Evolutionary conservation across 2,888 invertebrate species (phyloP).

Genomic region (Drosophila affinis): DNA sequence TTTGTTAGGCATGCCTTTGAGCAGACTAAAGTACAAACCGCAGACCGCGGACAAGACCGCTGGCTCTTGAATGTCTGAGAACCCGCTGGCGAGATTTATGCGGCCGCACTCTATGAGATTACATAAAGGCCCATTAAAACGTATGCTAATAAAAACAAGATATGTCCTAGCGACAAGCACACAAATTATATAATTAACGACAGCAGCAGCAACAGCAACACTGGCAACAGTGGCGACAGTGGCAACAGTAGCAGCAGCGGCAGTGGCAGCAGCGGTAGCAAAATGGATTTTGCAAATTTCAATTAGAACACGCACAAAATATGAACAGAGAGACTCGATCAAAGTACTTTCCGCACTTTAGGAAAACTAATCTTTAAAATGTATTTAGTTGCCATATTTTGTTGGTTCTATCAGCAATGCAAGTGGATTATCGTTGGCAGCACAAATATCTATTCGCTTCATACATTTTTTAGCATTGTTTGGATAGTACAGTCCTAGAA

Average conservation of each 20-base stretch:
- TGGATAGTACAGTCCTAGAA: background rate
- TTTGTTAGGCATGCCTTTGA: conserved; percentile 35
- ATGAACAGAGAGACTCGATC: too few relatives aligned
- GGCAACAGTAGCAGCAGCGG: background rate
- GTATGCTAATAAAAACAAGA: conserved; percentile 63
- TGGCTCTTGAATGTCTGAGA: conserved; percentile 52
- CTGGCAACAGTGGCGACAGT: background rate
- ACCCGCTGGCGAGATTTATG: conserved; percentile 59
- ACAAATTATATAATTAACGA: conserved; percentile 70
- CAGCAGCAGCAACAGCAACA: conserved; percentile 8
- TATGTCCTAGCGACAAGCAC: conserved; percentile 33
- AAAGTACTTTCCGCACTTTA: too few relatives aligned
- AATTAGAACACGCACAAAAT: background rate
- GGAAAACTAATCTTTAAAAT: background rate
- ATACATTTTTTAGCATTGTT: background rate
- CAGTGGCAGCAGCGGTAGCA: background rate
- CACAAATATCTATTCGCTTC: background rate
- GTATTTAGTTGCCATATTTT: background rate
- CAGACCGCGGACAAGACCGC: background rate
- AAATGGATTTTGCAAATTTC: background rate
- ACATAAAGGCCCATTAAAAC: conserved; percentile 74
- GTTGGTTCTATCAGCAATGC: too few relatives aligned
- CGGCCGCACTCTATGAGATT: conserved; percentile 69
- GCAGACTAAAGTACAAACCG: conserved; percentile 46
- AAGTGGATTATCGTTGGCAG: too few relatives aligned